A percentile compares a stretch with the other conserved stretches of the same genome.
Conservation (phyloP, 2,113 vertebrate genomes). For the Nannobrachium achirus region DNA sequence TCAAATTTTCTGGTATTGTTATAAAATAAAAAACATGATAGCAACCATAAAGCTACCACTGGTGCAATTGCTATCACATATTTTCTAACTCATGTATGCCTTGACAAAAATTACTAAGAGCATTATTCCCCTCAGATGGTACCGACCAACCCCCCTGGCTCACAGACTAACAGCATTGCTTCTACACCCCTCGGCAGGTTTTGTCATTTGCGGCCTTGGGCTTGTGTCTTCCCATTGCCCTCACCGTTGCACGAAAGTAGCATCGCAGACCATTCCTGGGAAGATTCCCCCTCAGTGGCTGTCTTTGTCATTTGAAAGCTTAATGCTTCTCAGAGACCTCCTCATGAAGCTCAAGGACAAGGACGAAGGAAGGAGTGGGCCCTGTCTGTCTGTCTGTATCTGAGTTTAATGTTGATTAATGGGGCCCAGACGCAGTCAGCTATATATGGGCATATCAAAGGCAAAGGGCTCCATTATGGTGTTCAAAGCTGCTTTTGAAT, state of each 20-base stretch:
- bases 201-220: conserved; percentile 20
- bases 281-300: conserved; percentile 17
- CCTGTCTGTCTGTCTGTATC: not conserved
- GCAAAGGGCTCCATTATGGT: not conserved
- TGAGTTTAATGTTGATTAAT: not conserved
- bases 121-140: too few species aligned
- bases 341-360: conserved; percentile 8
- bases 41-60: too few species aligned
- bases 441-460: not conserved
- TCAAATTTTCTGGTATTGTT: too few species aligned
- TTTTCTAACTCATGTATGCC: too few species aligned
- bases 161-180: too few species aligned
- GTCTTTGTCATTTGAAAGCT: conserved; percentile 20
- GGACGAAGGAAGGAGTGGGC: not conserved
- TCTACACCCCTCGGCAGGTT: conserved; percentile 42
- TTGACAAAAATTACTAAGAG: too few species aligned
- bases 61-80: too few species aligned
- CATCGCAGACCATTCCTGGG: conserved; percentile 8
- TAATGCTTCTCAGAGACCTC: not conserved
- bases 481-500: conserved; percentile 1
- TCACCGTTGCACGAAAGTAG: not conserved
- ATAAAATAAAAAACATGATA: too few species aligned
- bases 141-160: too few species aligned
- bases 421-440: too few species aligned
- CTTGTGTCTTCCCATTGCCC: conserved; percentile 8